phyloP scores from a whole-genome alignment of 2,888 invertebrate species.

The Oegoconia quadripuncta region DNA sequence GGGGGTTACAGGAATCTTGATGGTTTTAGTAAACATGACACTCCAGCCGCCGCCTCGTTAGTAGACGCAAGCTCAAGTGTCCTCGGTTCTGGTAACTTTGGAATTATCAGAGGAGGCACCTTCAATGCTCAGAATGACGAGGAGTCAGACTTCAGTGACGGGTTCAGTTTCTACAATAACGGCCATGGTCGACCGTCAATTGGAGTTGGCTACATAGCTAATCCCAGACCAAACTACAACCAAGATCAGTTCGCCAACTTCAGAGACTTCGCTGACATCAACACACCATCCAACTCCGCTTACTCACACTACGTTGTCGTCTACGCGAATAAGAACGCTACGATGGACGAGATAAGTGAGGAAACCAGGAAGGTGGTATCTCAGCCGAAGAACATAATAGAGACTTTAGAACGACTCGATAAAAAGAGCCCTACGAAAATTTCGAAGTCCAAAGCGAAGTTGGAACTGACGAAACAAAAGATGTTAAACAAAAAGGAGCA shows the following conservation, averaged over 20 bases:
- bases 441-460: slow-evolving; percentile 83
- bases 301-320: slow-evolving; percentile 92
- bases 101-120: slow-evolving; percentile 91
- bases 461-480: slow-evolving; percentile 74
- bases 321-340: slow-evolving; percentile 89
- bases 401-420: slow-evolving; percentile 87
- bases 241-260: slow-evolving; percentile 94
- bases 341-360: slow-evolving; percentile 74
- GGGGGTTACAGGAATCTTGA: slow-evolving; percentile 59
- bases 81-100: slow-evolving; percentile 91
- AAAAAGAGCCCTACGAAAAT: slow-evolving; percentile 68
- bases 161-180: slow-evolving; percentile 81
- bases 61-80: slow-evolving; percentile 80
- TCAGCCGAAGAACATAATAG: slow-evolving; percentile 90
- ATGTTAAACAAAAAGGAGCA: slow-evolving; percentile 62
- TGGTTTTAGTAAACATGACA: slow-evolving; percentile 57
- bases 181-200: slow-evolving; percentile 85
- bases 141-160: slow-evolving; percentile 79
- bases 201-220: slow-evolving; percentile 80
- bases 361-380: slow-evolving; percentile 62
- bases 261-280: slow-evolving; percentile 94
- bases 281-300: slow-evolving; percentile 87
- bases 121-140: slow-evolving; percentile 88
- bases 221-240: slow-evolving; percentile 86
- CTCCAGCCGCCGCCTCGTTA: slow-evolving; percentile 54